phyloP scores from a whole-genome alignment of 2,888 invertebrate species.

The Cephonodes hylas region DNA sequence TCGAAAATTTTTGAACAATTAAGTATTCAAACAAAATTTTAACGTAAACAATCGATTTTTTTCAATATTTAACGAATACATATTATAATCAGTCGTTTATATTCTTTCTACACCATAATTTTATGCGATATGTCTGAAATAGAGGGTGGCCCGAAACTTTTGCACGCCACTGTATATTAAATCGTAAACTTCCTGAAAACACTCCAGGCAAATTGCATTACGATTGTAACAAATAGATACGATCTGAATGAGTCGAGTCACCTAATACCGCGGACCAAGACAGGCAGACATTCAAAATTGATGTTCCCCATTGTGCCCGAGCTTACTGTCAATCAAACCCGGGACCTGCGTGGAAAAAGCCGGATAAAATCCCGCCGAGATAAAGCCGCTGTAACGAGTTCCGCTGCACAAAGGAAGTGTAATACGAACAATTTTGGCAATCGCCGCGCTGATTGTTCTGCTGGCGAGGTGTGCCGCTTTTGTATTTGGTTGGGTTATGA shows the following conservation, averaged over 20 bases:
- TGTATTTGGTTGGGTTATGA: not conserved
- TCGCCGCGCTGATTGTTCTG: constrained; percentile 2
- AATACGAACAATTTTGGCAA: constrained; percentile 3
- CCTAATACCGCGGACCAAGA: not conserved
- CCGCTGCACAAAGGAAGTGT: constrained; percentile 7
- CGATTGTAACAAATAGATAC: not conserved
- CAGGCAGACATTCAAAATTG: constrained; percentile 26
- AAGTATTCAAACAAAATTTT: no score
- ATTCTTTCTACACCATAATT: no score
- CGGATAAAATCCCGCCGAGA: not conserved
- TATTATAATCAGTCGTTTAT: no score
- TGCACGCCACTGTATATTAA: no score
- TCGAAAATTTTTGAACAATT: no score
- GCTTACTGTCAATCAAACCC: constrained; percentile 66
- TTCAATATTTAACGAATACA: no score
- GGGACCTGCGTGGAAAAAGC: constrained; percentile 16
- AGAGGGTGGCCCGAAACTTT: no score
- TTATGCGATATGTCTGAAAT: no score
- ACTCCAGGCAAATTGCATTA: no score
- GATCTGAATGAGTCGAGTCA: not conserved
- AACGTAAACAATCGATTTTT: no score
- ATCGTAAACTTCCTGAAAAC: no score
- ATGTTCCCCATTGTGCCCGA: constrained; percentile 45
- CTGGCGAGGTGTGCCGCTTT: not conserved
- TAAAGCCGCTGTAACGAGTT: constrained; percentile 6